Base-by-base conservation (phyloP, 1,140 invertebrate species). In the Wasmannia auropunctata region DNA sequence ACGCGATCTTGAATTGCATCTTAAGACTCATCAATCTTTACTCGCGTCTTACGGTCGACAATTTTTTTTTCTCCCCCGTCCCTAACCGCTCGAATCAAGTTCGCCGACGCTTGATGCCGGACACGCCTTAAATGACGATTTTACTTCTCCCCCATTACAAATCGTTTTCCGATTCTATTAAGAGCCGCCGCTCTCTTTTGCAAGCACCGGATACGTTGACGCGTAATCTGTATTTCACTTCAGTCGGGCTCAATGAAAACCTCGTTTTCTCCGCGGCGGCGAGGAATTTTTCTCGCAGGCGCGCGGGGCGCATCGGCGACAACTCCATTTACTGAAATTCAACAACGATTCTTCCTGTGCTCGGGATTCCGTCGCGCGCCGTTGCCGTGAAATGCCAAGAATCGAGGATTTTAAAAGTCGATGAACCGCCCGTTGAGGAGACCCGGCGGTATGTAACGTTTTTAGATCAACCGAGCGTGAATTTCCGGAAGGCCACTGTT, bases 161-260 rank as follows among this genome's bases (percentile, higher is more conserved):
- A 83, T 72, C 65, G 67, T 83, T 72, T 83, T 83, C 67, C 67
- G 79, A 83, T 83, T 83, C 67, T 56, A 83, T 60, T 83, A 83
- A 72, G 37, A 72, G 19, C 19, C 51, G 22, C 19, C 19, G 51
- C n/a, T 72, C 67, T 43, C 67, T 58, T 81, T 58, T 34, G 51
- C 67, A 46, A 54, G 19, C 19, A 0, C 1, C n/a, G 40, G 19
- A 34, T 46, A 83, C 37, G 67, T 81, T 69, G 65, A 81, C 65
- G 54, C 28, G 14, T 74, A 58, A 74, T 83, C 51, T 72, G 67
- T 60, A 74, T 58, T 72, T 46, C 25, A 72, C 65, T 67, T 62
- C 34, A 22, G 22, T 54, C 65, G 37, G 25, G 51, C 51, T 83
- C 51, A 43, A 72, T 83, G 67, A 58, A 72, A 83, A 58, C 14